Evolutionary conservation across 2,797 vertebrate species (phyloP), one percentile per base, ranked within the genome.

Genomic region (Falco columbarius): DNA sequence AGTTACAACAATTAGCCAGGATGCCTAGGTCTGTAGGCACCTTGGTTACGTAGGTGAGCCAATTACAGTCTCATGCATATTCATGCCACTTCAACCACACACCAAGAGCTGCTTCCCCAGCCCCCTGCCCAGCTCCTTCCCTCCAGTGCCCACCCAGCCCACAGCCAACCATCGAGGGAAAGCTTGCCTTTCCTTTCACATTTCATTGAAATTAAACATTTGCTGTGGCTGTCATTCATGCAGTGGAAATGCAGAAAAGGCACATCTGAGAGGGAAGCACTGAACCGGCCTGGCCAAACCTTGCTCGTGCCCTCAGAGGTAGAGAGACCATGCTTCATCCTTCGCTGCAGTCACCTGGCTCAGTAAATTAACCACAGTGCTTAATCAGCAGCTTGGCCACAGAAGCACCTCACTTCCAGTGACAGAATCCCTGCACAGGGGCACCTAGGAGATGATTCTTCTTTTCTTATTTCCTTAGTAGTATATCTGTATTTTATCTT

Each of bases 1-100:
- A 96, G 71, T 92, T 96, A 87, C 96, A 97, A 94, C 95, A 98
- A 97, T 97, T 97, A 98, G 92, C 47, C 83, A 62, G 23, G 76
- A 79, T 0, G 30, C 89, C 56, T 79, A 79, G 82, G 82, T 91
- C 80, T 86, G 74, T 73, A 68, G 86, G 68, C 73, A 27, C 74
- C 71, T 76, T 32, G 49, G 61, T 91, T 96, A 67, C 15, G 9
- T 26, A 55, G 74, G 36, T 76, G 59, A 90, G 81, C 91, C 89
- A 95, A 40, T 96, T 95, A 97, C 70, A 80, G 70, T 29, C 70
- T 95, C 91, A 92, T 91, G 68, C 84, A 47, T 91, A 95, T 95
- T 97, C 93, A 91, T 47, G 83, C 19, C 26, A 27, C 85, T 82
- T 91, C 76, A 65, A 67, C 81, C 76, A 61, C 79, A 71, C 21